These are phyloP conservation scores for Corythornis vintsioides DNA, from an alignment of 2,113 vertebrate genomes.

Conservation along the genomic window DNA sequence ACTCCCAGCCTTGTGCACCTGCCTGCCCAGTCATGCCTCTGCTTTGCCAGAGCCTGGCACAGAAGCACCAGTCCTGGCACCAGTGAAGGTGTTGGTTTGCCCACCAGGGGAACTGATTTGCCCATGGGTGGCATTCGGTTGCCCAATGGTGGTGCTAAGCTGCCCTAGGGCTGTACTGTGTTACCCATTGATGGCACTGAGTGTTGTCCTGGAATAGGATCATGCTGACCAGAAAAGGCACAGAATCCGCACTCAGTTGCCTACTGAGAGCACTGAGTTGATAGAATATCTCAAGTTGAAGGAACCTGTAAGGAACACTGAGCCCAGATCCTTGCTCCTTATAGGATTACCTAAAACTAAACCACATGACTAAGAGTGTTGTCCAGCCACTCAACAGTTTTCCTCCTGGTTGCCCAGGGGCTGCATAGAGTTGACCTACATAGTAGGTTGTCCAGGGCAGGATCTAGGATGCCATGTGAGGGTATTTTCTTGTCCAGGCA, in stretches of 20 bases:
- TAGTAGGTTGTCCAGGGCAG: not conserved
- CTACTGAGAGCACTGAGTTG: not conserved
- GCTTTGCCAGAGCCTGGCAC: not conserved
- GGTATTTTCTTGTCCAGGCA: not conserved
- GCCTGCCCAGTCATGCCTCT: rapidly evolving
- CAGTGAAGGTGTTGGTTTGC: not conserved
- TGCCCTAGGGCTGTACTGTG: not conserved
- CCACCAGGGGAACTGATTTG: not conserved
- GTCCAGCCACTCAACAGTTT: not conserved
- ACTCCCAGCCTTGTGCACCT: not conserved
- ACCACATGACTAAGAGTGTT: not conserved
- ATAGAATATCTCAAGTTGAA: not conserved
- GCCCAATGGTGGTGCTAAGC: not conserved
- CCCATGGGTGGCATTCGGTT: not conserved
- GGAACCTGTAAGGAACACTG: not conserved
- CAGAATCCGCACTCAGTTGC: too few relatives aligned
- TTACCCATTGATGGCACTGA: not conserved
- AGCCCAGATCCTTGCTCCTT: not conserved
- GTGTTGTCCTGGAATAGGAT: not conserved
- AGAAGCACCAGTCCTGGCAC: not conserved
- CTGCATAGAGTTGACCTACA: not conserved
- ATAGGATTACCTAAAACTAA: too few relatives aligned
- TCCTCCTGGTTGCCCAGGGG: not conserved
- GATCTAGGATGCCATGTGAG: not conserved
- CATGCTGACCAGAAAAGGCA: not conserved